Evolutionary conservation across 1,140 invertebrate genomes (phyloP), one percentile per base, ranked within the genome.

Genomic region (Drosophila varians): DNA sequence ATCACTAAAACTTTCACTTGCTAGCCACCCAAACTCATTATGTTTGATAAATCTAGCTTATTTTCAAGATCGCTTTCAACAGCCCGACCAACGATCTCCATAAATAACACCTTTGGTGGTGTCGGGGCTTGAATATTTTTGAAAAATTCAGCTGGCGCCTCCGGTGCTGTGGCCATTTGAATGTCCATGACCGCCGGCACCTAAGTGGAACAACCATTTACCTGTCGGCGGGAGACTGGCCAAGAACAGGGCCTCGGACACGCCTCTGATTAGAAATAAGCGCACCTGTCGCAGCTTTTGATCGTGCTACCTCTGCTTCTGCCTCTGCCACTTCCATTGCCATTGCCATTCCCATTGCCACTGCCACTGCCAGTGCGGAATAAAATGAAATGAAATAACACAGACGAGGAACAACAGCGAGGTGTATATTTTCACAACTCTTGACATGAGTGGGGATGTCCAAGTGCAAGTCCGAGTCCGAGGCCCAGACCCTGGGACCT

Each of bases 391-490:
- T 18, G 4, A 26, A 8, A 40, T 11, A 54, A 57, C 58, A 71
- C 48, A 23, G 7, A 40, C 31, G 9, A 40, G 21, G 16, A 42
- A 53, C 45, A 47, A 53, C 40, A 64, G 61, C 61, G 36, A 86
- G 82, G 82, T 86, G 80, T 87, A 87, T 87, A 86, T 86, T 86
- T 86, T 86, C 82, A 87, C 80, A 87, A 87, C 76, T 87, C 77
- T 61, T 69, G 76, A 80, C 80, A 84, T 69, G 76, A 77, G 72
- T 76, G 72, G 73, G 66, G 49, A 60, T 70, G 54, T 14, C 12
- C 14, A 7, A 6, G 36, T 12, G 3, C 28, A 11, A 31, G 2
- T 31, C 28, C 28, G 9, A 31, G 2, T n/a, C 9, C 9, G 28
- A 31, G 2, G 2, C 9, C 9, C 9, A 31, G 28, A 11, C 28